Evolutionary conservation across 2,888 invertebrate species (phyloP).

Genomic region (Eupithecia inturbata): DNA sequence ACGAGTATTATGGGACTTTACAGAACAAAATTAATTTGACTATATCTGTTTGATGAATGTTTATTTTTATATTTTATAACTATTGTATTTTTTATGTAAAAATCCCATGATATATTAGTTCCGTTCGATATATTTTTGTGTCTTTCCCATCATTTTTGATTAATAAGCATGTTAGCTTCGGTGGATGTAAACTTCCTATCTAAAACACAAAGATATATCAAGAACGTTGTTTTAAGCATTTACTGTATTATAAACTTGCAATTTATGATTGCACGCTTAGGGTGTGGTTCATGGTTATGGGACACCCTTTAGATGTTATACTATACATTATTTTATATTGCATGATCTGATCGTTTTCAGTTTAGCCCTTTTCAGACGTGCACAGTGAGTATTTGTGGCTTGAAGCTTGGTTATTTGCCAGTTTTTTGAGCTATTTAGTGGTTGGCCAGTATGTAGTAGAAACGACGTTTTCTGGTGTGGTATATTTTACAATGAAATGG

Average conservation of each 20-base stretch:
- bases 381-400: conserved; percentile 19
- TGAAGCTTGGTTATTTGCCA: neutral
- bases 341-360: conserved; percentile 63
- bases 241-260: conserved; percentile 37
- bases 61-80: neutral
- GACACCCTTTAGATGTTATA: conserved; percentile 53
- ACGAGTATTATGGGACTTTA: conserved; percentile 31
- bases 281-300: conserved; percentile 65
- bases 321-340: conserved; percentile 52
- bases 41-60: neutral
- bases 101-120: conserved; percentile 20
- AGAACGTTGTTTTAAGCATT: conserved; percentile 30
- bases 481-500: neutral
- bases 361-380: conserved; percentile 52
- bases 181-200: conserved; percentile 20
- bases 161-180: conserved; percentile 18
- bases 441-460: neutral
- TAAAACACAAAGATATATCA: conserved; percentile 30
- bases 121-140: conserved; percentile 30
- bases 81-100: conserved; percentile 14
- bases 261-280: conserved; percentile 45
- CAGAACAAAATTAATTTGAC: neutral
- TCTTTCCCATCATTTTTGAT: conserved; percentile 20
- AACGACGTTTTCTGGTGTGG: neutral
- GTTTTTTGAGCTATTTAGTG: neutral